These are phyloP conservation scores for Cyanoderma ruficeps DNA, from an alignment of 2,113 vertebrate species.

Conservation along the genomic window DNA sequence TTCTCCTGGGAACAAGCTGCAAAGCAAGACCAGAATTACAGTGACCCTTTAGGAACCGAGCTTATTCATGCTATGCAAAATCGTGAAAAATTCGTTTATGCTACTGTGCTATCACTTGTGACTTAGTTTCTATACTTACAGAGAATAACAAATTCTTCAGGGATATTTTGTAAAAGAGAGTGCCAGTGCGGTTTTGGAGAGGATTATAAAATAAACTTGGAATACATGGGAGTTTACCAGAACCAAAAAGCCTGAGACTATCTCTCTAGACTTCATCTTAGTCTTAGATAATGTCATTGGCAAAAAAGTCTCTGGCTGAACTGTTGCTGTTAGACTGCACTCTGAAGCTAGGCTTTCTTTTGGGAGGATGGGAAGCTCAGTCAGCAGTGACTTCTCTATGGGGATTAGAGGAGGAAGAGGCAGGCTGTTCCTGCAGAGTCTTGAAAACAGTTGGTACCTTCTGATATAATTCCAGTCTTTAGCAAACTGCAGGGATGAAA, in stretches of 20 bases:
- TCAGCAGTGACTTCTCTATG: background rate
- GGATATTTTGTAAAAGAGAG: background rate
- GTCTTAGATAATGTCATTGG: background rate
- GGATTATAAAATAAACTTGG: background rate
- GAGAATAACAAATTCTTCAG: background rate
- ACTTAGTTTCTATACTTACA: background rate
- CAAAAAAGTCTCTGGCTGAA: background rate
- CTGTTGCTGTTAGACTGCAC: background rate
- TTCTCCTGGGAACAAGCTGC: background rate
- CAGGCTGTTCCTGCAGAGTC: background rate
- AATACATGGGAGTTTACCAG: background rate
- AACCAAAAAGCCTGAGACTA: background rate
- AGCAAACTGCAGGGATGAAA: background rate
- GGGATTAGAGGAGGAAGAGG: background rate
- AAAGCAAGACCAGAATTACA: background rate
- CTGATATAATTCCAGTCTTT: background rate
- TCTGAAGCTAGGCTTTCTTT: background rate
- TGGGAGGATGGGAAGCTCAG: background rate
- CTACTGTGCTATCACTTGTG: background rate
- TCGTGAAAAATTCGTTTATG: background rate
- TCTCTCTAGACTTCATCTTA: background rate
- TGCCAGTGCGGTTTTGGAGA: background rate
- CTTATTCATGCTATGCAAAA: background rate
- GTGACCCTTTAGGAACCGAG: background rate
- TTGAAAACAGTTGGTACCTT: background rate